A percentile compares a stretch with the other conserved stretches of the same genome.
These are phyloP conservation scores for Scophthalmus maximus DNA, from an alignment of 2,113 vertebrate genomes.

Conservation along the genomic window DNA sequence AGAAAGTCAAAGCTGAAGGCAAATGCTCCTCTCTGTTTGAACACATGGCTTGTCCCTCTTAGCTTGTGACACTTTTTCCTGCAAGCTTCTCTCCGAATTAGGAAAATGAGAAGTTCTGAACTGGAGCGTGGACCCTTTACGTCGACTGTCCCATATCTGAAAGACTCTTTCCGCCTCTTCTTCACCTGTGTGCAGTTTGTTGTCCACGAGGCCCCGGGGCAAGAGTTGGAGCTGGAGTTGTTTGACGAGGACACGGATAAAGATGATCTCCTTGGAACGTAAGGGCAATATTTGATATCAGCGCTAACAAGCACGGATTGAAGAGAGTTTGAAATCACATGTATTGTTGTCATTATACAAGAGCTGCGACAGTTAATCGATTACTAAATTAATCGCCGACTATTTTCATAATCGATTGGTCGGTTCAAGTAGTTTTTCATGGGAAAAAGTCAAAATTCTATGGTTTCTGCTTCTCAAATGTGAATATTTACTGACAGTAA, in stretches of 20 bases:
- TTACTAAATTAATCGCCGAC: too few species aligned
- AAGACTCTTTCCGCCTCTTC: neutral
- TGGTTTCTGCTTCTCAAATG: too few species aligned
- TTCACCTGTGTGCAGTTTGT: conserved; percentile 85
- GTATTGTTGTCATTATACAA: too few species aligned
- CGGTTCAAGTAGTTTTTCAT: too few species aligned
- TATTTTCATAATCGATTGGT: too few species aligned
- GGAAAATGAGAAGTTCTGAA: too few species aligned
- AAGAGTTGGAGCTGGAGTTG: conserved; percentile 93
- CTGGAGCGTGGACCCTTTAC: too few species aligned
- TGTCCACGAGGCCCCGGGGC: conserved; percentile 94
- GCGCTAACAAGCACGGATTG: neutral
- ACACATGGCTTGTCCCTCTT: neutral
- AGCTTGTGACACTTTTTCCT: neutral
- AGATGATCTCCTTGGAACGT: conserved; percentile 96
- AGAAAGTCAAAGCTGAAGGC: too few species aligned
- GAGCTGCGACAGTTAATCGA: too few species aligned
- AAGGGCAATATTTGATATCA: conserved; percentile 24
- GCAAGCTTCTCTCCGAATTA: too few species aligned
- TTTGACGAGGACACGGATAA: conserved; percentile 94
- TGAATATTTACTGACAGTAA: too few species aligned
- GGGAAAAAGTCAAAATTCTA: too few species aligned
- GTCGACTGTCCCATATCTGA: neutral
- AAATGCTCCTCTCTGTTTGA: neutral
- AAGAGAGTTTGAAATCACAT: neutral